These are phyloP conservation scores for Bombus turneri DNA, from an alignment of 1,140 invertebrate species.

Conservation along the genomic window DNA sequence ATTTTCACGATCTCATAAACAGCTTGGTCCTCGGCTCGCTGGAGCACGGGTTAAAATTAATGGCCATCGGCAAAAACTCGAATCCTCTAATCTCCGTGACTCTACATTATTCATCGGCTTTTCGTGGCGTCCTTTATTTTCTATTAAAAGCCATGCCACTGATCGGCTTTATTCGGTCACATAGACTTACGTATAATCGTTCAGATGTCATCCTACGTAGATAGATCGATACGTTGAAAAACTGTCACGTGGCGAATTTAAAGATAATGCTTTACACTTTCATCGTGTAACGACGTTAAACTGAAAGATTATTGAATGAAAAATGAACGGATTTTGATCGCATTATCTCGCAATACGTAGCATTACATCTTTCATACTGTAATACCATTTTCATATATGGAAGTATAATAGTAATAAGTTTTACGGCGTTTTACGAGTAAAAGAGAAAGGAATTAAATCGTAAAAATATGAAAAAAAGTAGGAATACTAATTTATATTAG, in stretches of 20 bases:
- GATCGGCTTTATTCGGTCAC: neutral
- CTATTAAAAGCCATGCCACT: neutral
- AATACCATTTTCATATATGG: neutral
- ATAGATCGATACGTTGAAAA: neutral
- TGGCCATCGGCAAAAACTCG: neutral
- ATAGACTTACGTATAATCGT: neutral
- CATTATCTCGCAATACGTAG: neutral
- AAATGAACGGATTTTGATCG: neutral
- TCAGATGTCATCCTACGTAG: neutral
- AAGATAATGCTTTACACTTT: neutral
- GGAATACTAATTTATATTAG: neutral
- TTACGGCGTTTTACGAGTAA: neutral
- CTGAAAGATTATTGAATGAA: neutral
- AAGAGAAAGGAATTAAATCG: neutral
- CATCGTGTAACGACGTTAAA: neutral
- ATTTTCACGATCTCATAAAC: neutral
- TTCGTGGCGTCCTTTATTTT: neutral
- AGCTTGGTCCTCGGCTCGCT: neutral
- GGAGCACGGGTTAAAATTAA: constrained; percentile 5
- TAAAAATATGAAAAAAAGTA: neutral
- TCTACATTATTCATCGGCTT: neutral
- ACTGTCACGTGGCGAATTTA: neutral
- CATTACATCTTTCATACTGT: neutral
- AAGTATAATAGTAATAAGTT: neutral
- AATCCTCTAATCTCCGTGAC: neutral